These are phyloP conservation scores for Aspiorhynchus laticeps DNA, from an alignment of 2,113 vertebrate genomes.

Conservation along the genomic window DNA sequence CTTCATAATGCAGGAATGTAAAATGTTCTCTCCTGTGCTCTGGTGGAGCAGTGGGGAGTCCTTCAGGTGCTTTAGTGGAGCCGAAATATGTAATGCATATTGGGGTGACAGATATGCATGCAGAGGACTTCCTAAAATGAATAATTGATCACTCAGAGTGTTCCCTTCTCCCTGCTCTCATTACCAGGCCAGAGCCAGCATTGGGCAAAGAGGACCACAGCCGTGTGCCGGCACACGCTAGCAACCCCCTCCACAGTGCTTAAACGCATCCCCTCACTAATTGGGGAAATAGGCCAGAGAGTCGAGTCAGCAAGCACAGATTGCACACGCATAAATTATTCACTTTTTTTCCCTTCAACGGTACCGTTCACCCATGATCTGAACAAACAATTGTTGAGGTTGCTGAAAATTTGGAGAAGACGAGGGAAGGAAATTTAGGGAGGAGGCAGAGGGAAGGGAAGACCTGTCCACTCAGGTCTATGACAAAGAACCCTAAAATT, in stretches of 20 bases:
- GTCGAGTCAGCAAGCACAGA: conserved; percentile 62
- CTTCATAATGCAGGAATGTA: conserved; percentile 10
- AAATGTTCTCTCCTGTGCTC: conserved; percentile 19
- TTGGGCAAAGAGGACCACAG: conserved; percentile 34
- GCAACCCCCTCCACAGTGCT: conserved; percentile 14
- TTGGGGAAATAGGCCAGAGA: conserved; percentile 56
- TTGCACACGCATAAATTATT: conserved; percentile 59
- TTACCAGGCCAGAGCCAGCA: conserved; percentile 51
- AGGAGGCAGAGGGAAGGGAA: not conserved
- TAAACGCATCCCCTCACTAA: conserved; percentile 56
- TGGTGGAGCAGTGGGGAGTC: conserved; percentile 25
- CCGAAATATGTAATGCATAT: conserved; percentile 30
- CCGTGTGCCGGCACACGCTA: conserved; percentile 16
- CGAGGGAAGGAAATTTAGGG: not conserved
- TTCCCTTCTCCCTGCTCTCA: conserved; percentile 51
- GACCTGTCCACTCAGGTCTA: not conserved
- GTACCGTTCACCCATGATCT: conserved; percentile 3
- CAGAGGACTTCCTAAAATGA: conserved; percentile 59
- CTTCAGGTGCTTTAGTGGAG: conserved; percentile 30
- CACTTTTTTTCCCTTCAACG: conserved; percentile 34
- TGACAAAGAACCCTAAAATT: no score
- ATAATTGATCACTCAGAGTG: conserved; percentile 57
- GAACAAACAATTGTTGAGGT: conserved; percentile 17
- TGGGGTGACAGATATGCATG: conserved; percentile 51
- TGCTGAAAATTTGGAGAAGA: conserved; percentile 13